A percentile compares a stretch with the other conserved stretches of the same genome.
These are phyloP conservation scores for Achlya flavicornis DNA, from an alignment of 2,888 invertebrate genomes.

Conservation along the genomic window DNA sequence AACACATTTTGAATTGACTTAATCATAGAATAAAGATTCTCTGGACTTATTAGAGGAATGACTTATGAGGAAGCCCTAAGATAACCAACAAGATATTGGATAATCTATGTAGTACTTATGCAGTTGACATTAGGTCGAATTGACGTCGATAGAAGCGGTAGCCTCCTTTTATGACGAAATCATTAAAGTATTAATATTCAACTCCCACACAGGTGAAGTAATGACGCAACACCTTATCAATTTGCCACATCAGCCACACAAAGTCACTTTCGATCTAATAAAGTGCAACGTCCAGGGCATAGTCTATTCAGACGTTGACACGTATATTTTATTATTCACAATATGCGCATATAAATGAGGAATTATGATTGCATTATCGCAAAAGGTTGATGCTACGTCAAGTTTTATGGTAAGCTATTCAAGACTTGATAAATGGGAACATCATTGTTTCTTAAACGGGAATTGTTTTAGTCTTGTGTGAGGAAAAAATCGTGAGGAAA, in stretches of 20 bases:
- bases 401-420: background rate
- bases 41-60: no score
- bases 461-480: no score
- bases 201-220: background rate
- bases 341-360: slow-evolving; percentile 47
- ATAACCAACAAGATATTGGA: no score
- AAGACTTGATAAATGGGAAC: background rate
- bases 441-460: background rate
- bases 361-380: slow-evolving; percentile 7
- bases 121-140: no score
- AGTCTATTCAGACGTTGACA: slow-evolving; percentile 34
- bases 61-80: no score
- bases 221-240: background rate
- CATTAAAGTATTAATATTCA: background rate
- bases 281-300: slow-evolving; percentile 20
- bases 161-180: no score
- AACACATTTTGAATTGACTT: no score
- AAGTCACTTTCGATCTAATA: slow-evolving; percentile 18
- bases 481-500: no score
- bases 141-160: no score
- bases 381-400: background rate
- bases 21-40: no score
- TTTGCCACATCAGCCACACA: background rate
- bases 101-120: no score
- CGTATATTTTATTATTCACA: slow-evolving; percentile 43